These are phyloP conservation scores for Apaloderma vittatum DNA, from an alignment of 2,113 vertebrate species.

Conservation along the genomic window DNA sequence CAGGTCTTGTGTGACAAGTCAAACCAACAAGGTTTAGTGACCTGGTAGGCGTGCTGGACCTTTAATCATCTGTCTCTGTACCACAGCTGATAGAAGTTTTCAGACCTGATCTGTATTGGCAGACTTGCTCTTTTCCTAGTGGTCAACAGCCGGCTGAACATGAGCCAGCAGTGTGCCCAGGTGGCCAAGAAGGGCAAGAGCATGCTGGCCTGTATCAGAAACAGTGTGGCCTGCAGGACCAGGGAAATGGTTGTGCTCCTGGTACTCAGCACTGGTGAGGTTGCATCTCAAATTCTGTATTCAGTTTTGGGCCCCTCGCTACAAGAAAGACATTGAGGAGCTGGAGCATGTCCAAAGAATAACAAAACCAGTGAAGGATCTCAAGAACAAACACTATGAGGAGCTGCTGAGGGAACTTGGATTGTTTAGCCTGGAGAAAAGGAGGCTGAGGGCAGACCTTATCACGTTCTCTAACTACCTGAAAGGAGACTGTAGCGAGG, in stretches of 20 bases:
- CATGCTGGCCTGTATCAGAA: neutral
- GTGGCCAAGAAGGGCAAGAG: fast-evolving
- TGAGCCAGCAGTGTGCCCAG: neutral
- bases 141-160: fast-evolving
- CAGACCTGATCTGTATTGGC: neutral
- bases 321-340: fast-evolving
- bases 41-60: neutral
- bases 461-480: neutral
- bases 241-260: fast-evolving
- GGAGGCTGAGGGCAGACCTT: neutral
- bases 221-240: neutral
- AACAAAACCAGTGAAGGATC: fast-evolving
- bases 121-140: neutral
- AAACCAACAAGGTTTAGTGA: neutral
- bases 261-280: neutral
- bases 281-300: fast-evolving
- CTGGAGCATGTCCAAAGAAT: fast-evolving
- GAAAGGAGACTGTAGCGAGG: neutral
- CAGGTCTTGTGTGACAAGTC: neutral
- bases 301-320: neutral
- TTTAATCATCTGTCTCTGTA: neutral
- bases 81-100: neutral
- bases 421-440: neutral
- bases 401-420: fast-evolving
- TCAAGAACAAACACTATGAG: neutral